Evolutionary conservation across 2,888 invertebrate species (phyloP).

Genomic region (Drosophila acutilabella): DNA sequence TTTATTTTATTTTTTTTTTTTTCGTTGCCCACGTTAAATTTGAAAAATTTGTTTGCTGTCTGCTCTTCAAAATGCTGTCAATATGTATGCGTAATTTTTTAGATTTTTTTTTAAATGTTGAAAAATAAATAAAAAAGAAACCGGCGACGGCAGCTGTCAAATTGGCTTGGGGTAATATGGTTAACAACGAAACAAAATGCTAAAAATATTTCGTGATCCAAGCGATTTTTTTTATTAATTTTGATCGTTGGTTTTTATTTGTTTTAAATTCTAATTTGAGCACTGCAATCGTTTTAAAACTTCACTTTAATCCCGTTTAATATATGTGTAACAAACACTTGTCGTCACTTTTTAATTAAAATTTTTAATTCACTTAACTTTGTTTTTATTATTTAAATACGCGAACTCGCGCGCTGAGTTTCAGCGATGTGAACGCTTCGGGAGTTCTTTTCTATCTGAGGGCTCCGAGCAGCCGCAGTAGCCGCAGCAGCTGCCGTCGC

Average conservation of each 20-base stretch:
- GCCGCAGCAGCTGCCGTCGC: constrained; percentile 7
- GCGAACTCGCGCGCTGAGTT: constrained; percentile 34
- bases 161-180: constrained; percentile 18
- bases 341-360: constrained; percentile 1
- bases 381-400: constrained; percentile 8
- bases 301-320: background rate
- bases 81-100: constrained; percentile 32
- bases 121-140: constrained; percentile 27
- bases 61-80: constrained; percentile 46
- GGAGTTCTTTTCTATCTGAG: constrained; percentile 74
- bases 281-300: background rate
- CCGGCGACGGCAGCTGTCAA: constrained; percentile 46
- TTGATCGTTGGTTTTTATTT: background rate
- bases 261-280: background rate
- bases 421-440: constrained; percentile 58
- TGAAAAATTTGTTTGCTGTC: constrained; percentile 52
- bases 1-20: constrained; percentile 17
- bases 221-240: constrained; percentile 9
- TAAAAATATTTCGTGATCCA: constrained; percentile 29
- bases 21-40: constrained; percentile 2
- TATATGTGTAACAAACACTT: constrained; percentile 6
- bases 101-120: constrained; percentile 11
- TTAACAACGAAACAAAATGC: constrained; percentile 24
- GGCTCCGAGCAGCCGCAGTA: constrained; percentile 26
- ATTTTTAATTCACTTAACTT: background rate